Evolutionary conservation across 1,140 invertebrate genomes (phyloP), one percentile per base, ranked within the genome.

Genomic region (Macrotrachela quadricornifera): DNA sequence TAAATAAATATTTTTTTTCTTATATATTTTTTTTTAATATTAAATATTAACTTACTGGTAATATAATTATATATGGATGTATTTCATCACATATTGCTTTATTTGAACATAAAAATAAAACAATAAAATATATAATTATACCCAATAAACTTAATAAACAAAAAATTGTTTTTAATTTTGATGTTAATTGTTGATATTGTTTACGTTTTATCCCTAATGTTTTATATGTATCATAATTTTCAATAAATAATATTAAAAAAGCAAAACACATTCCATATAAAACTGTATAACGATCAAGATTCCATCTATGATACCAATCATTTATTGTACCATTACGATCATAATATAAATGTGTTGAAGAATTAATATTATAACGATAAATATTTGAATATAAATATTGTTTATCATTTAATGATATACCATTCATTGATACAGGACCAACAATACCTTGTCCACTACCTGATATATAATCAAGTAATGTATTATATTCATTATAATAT

Each of bases 291-390:
- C 88, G 75, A 68, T 95, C 87, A 40, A 92, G 74, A 64, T 88
- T 84, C 87, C 88, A 96, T 56, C 83, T 74, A 60, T 85, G 80
- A 58, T 71, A 68, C 88, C 88, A 94, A 67, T 94, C 85, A 52
- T 83, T 78, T 52, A 94, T 86, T 59, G 90, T 85, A 63, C 92
- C 86, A 64, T 91, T 84, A 30, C 21, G 21, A 30, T 30, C 21
- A 30, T 30, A 30, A 30, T 30, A 30, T 30, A 30, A 30, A 30
- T 30, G 21, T 30, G 21, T 30, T 30, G 21, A 30, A 30, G 21
- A 30, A 30, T 30, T 30, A 2, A 30, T 30, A 30, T 30, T 30
- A 2, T 4, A 30, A 4, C 21, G 21, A 30, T 30, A 8, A 30
- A 30, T 2, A 30, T 30, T 30, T 30, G 21, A 30, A 30, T 30